Evolutionary conservation across 2,888 invertebrate species (phyloP).

Genomic region (Cordilura impudica): DNA sequence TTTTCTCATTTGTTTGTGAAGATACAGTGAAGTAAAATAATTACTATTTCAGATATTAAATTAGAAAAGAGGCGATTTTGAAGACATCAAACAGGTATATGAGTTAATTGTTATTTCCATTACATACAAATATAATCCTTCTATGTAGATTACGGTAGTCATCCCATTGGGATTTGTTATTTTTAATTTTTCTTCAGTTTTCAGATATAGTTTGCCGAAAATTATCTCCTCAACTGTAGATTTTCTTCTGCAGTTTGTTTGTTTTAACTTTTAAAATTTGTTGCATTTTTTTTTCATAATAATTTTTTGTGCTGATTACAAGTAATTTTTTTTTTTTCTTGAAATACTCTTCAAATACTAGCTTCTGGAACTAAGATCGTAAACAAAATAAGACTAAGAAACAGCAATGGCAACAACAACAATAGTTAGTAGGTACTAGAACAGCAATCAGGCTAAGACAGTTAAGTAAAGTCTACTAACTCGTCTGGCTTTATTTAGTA

Average conservation of each 20-base stretch:
- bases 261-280: conserved; percentile 30
- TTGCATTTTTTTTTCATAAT: conserved; percentile 7
- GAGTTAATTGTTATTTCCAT: too few species aligned
- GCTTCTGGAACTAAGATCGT: conserved; percentile 42
- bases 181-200: too few species aligned
- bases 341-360: conserved; percentile 47
- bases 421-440: conserved; percentile 43
- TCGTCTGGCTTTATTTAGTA: conserved; percentile 53
- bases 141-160: too few species aligned
- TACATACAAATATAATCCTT: too few species aligned
- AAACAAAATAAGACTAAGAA: conserved; percentile 39
- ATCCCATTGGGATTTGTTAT: too few species aligned
- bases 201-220: too few species aligned
- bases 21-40: neutral
- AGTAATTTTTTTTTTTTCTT: conserved; percentile 55
- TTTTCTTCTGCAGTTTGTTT: conserved; percentile 1
- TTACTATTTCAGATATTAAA: neutral
- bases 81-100: too few species aligned
- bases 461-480: conserved; percentile 62
- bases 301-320: conserved; percentile 44
- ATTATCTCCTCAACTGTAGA: conserved; percentile 7
- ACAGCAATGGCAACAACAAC: conserved; percentile 12
- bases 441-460: conserved; percentile 56
- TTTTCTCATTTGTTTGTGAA: too few species aligned
- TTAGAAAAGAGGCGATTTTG: too few species aligned